Evolutionary conservation across 2,888 invertebrate genomes (phyloP).

Genomic region (Tachina lurida): DNA sequence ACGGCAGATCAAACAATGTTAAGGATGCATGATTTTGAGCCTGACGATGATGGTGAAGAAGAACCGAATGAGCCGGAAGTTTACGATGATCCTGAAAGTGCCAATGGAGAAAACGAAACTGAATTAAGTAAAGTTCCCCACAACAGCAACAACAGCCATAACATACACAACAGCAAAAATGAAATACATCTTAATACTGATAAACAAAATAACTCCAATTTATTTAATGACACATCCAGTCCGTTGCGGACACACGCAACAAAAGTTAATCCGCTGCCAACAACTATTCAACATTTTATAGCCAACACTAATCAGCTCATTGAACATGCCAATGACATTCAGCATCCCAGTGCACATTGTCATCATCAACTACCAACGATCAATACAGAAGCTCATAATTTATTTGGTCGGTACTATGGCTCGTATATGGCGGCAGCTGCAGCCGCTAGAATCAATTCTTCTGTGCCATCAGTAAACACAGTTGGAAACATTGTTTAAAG

Average conservation of each 20-base stretch:
- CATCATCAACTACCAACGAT: slow-evolving; percentile 65
- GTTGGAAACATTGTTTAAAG: slow-evolving; percentile 46
- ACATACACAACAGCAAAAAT: slow-evolving; percentile 5
- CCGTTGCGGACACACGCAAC: not conserved
- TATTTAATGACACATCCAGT: not conserved
- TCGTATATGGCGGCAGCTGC: slow-evolving; percentile 82
- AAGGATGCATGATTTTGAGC: slow-evolving; percentile 14
- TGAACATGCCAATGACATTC: slow-evolving; percentile 32
- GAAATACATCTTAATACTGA: slow-evolving; percentile 16
- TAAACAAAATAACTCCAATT: not conserved
- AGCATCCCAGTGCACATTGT: slow-evolving; percentile 11
- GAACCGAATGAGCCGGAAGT: slow-evolving; percentile 26
- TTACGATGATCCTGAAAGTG: slow-evolving; percentile 1
- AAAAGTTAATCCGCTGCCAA: slow-evolving; percentile 2
- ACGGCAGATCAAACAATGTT: slow-evolving; percentile 16
- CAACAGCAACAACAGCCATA: slow-evolving; percentile 4
- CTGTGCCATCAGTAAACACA: slow-evolving; percentile 36
- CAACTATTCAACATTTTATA: slow-evolving; percentile 1
- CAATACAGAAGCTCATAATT: slow-evolving; percentile 77
- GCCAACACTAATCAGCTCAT: not conserved
- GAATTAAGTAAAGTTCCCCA: not conserved
- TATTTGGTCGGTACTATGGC: slow-evolving; percentile 81
- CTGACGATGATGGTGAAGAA: slow-evolving; percentile 29
- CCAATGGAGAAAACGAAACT: slow-evolving; percentile 2
- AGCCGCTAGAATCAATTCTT: slow-evolving; percentile 67